Conservation (phyloP, 1,140 invertebrate species). For the Orussus abietinus region DNA sequence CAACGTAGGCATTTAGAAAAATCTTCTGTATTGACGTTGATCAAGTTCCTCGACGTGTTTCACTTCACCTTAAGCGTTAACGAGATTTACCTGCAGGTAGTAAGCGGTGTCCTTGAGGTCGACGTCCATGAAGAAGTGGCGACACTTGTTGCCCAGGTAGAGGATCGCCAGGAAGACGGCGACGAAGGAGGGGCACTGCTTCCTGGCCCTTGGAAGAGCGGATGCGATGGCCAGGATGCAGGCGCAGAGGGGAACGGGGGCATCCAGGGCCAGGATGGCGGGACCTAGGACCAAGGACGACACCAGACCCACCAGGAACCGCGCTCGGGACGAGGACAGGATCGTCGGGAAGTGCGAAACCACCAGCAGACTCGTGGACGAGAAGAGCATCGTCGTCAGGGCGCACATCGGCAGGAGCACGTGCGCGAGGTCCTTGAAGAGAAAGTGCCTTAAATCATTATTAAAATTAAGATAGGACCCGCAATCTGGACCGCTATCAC, state of each 20-base stretch:
- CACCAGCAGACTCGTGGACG: slow-evolving; percentile 34
- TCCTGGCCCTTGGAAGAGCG: slow-evolving; percentile 33
- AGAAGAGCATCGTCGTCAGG: slow-evolving; percentile 35
- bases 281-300: slow-evolving; percentile 37
- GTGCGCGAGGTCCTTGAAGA: slow-evolving; percentile 22
- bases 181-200: slow-evolving; percentile 31
- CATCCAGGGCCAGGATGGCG: slow-evolving; percentile 32
- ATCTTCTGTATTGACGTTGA: too few species aligned
- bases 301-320: slow-evolving; percentile 36
- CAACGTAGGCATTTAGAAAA: too few species aligned
- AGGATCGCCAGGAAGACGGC: slow-evolving; percentile 27
- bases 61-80: too few species aligned
- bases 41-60: too few species aligned
- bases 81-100: slow-evolving; percentile 37
- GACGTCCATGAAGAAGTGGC: slow-evolving; percentile 15
- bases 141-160: slow-evolving; percentile 28
- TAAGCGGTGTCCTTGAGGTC: slow-evolving; percentile 20
- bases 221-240: slow-evolving; percentile 39
- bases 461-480: too few species aligned
- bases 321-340: slow-evolving; percentile 27
- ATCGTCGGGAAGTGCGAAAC: slow-evolving; percentile 41
- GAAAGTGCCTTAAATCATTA: too few species aligned
- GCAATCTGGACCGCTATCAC: too few species aligned
- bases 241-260: slow-evolving; percentile 35
- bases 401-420: slow-evolving; percentile 23